A percentile compares a stretch with the other conserved stretches of the same genome.
phyloP scores from a whole-genome alignment of 2,888 invertebrate species.

The Lamellibrachia columna region DNA sequence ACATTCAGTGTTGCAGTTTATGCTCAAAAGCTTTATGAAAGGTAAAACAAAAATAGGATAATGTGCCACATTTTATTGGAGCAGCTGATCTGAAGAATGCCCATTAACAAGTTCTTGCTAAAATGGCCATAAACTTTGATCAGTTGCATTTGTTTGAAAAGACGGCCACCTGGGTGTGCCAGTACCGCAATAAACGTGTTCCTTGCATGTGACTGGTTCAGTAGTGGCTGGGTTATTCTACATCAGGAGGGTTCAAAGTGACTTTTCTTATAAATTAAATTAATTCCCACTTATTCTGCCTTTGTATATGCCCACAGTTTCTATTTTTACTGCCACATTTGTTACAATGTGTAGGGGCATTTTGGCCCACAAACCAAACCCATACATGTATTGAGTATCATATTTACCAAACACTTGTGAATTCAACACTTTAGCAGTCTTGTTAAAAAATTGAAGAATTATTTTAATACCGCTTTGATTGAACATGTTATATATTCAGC shows the following conservation, averaged over 20 bases:
- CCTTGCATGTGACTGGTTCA: not conserved
- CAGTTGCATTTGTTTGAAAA: not conserved
- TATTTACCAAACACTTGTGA: not conserved
- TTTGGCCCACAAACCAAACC: not conserved
- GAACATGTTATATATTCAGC: not conserved
- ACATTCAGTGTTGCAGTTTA: not conserved
- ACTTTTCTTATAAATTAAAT: not conserved
- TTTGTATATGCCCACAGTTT: not conserved
- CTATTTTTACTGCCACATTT: not conserved
- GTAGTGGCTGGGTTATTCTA: not conserved
- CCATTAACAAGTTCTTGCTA: slow-evolving; percentile 13
- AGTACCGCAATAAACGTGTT: not conserved
- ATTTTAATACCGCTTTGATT: too few species aligned
- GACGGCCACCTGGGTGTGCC: not conserved
- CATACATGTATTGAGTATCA: not conserved
- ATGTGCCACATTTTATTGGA: not conserved
- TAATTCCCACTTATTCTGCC: not conserved
- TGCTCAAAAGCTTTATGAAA: not conserved
- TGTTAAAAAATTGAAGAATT: not conserved
- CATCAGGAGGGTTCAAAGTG: not conserved
- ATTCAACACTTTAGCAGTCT: not conserved
- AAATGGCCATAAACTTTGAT: slow-evolving; percentile 11
- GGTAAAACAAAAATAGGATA: not conserved
- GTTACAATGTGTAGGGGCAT: not conserved
- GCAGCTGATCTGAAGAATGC: not conserved